These are phyloP conservation scores for Drosophila simulans DNA, from an alignment of 1,140 invertebrate genomes.

Conservation along the genomic window DNA sequence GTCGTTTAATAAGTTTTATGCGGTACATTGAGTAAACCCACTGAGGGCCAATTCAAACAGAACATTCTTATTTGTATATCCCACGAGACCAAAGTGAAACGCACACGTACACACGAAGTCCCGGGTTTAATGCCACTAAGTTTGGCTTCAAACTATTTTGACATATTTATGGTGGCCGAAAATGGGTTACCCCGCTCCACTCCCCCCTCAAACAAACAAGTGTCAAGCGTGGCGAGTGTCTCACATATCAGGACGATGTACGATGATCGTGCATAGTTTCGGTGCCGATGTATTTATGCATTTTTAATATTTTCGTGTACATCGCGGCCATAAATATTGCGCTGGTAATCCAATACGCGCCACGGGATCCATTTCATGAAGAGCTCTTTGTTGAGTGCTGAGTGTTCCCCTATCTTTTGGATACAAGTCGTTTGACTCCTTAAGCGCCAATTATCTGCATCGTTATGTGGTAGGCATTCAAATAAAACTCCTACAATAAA, in stretches of 20 bases:
- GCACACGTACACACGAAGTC: conserved; percentile 22
- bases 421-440: conserved; percentile 41
- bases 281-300: conserved; percentile 73
- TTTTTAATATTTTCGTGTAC: conserved; percentile 72
- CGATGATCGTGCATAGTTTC: conserved; percentile 7
- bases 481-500: conserved; percentile 49
- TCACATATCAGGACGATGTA: conserved; percentile 61
- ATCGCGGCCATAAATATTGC: conserved; percentile 39
- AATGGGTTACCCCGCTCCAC: conserved; percentile 36
- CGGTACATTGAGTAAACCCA: conserved; percentile 29
- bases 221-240: conserved; percentile 53
- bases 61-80: conserved; percentile 54
- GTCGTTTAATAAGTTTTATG: conserved; percentile 60
- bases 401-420: conserved; percentile 5
- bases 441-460: conserved; percentile 64
- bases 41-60: conserved; percentile 38
- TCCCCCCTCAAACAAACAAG: conserved; percentile 44
- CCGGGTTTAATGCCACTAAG: conserved; percentile 16
- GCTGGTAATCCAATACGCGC: conserved; percentile 44
- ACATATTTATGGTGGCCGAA: conserved; percentile 69
- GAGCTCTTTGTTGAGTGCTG: conserved; percentile 19
- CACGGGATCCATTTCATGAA: conserved; percentile 42
- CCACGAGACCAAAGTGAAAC: conserved; percentile 53
- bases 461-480: conserved; percentile 71
- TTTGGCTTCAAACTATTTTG: conserved; percentile 67